A percentile compares a stretch with the other conserved stretches of the same genome.
Conservation (phyloP, 2,797 vertebrate species). For the Microhierax caerulescens region DNA sequence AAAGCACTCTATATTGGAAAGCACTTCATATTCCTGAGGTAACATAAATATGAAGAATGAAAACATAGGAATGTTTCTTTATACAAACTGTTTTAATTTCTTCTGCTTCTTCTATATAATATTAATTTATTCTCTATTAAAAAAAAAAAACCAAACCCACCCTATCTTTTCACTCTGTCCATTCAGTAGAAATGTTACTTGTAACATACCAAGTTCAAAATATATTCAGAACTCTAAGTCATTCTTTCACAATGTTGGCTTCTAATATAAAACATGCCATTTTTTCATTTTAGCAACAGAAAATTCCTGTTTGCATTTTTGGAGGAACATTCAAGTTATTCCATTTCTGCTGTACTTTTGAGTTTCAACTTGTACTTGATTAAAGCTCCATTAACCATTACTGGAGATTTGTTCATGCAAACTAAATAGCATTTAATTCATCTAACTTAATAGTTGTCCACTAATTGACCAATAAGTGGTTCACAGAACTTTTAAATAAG, state of each 20-base stretch:
- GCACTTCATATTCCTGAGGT: neutral
- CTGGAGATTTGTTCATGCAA: conserved; percentile 65
- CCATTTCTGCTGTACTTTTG: conserved; percentile 1
- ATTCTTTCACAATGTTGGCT: neutral
- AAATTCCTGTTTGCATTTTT: neutral
- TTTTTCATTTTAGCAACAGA: neutral
- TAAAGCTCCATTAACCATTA: conserved; percentile 73
- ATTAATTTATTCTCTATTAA: neutral
- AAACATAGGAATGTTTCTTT: neutral
- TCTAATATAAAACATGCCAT: neutral
- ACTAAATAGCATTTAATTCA: conserved; percentile 60
- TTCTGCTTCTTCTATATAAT: neutral
- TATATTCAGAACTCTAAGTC: neutral
- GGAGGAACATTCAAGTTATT: neutral
- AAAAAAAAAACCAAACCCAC: neutral
- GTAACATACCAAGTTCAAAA: neutral
- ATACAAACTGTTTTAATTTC: neutral
- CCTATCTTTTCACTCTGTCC: neutral
- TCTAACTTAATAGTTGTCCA: conserved; percentile 59
- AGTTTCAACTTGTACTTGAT: conserved; percentile 52
- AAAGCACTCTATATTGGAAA: neutral
- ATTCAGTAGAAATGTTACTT: neutral
- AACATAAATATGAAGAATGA: neutral
- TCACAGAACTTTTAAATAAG: conserved; percentile 54
- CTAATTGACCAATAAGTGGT: conserved; percentile 66